phyloP scores from a whole-genome alignment of 2,888 invertebrate genomes.

The Auanema freiburgensis region DNA sequence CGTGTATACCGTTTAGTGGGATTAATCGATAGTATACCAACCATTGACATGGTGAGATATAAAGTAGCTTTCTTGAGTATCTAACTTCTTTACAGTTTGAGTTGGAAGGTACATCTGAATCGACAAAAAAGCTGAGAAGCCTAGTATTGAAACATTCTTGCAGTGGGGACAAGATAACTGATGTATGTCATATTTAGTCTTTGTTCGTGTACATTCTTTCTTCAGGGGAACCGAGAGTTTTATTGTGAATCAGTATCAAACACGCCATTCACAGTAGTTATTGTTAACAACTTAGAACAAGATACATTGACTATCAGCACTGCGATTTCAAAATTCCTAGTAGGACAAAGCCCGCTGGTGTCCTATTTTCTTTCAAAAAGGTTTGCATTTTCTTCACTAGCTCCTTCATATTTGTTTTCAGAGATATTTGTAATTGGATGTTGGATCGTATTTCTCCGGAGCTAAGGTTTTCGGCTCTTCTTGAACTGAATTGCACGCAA shows the following conservation, averaged over 20 bases:
- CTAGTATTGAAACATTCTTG: not conserved
- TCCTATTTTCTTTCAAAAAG: constrained; percentile 19
- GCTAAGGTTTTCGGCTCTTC: constrained; percentile 27
- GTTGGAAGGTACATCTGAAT: constrained; percentile 40
- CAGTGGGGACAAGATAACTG: not conserved
- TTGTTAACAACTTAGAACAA: constrained; percentile 25
- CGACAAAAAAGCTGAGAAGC: not conserved
- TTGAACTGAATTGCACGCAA: constrained; percentile 26
- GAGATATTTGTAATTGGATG: constrained; percentile 40
- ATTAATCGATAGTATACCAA: constrained; percentile 55
- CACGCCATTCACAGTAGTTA: constrained; percentile 42
- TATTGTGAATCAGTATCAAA: constrained; percentile 31
- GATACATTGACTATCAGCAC: constrained; percentile 21
- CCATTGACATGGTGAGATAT: constrained; percentile 48
- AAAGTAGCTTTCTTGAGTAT: not conserved
- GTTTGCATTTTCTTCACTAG: not conserved
- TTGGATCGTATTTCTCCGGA: constrained; percentile 26
- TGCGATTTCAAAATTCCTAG: constrained; percentile 7
- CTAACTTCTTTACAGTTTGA: constrained; percentile 36
- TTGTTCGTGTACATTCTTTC: not conserved
- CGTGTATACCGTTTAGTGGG: constrained; percentile 56
- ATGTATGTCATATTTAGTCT: not conserved
- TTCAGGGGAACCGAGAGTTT: constrained; percentile 27
- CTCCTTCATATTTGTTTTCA: not conserved
- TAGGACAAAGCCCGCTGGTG: constrained; percentile 18